Evolutionary conservation across 1,140 invertebrate genomes (phyloP), one percentile per base, ranked within the genome.

Genomic region (Halictus rubicundus): DNA sequence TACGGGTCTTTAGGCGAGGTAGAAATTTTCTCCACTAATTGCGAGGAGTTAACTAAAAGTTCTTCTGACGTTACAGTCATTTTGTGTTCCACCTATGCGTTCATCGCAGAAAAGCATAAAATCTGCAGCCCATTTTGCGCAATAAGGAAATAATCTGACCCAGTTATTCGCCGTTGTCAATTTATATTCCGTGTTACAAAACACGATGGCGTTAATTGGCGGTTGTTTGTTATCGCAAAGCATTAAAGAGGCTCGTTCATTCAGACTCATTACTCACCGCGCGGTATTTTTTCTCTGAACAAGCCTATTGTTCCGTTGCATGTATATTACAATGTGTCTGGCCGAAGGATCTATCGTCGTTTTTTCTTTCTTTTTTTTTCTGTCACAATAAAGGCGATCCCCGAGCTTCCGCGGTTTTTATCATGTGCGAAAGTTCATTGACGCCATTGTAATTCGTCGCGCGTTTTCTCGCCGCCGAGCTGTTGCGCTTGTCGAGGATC

Each of bases 341-440:
- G 6, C 16, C 14, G 14, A 25, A 54, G 4, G 6, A 14, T 46
- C 8, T 32, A 37, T 60, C 65, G 25, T 49, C 49, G 21, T 23
- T 6, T 42, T 42, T 8, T 23, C 12, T 42, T 42, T 8, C 6
- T 42, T 42, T 42, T 42, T 42, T 23, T 9, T 3, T 21, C 16
- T 1, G 63, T 5, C 19, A 27, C 25, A 16, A 57, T 32, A 57
- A 52, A 72, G 12, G 32, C 63, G 72, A 16, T 19, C 19, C 37
- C n/a, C 52, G 32, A 46, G 21, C 46, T 54, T 72, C 49, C 19
- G 19, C 16, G 23, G 39, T 78, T 8, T 42, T 27, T 10, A 72
- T 64, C 25, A 39, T 78, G 23, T 52, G 57, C 0, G 32, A 64
- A 72, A 78, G 46, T 78, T 78, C 69, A 78, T 78, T 46, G 49